Conservation (phyloP, 1,140 invertebrate genomes). For the Saccostrea glomerata region DNA sequence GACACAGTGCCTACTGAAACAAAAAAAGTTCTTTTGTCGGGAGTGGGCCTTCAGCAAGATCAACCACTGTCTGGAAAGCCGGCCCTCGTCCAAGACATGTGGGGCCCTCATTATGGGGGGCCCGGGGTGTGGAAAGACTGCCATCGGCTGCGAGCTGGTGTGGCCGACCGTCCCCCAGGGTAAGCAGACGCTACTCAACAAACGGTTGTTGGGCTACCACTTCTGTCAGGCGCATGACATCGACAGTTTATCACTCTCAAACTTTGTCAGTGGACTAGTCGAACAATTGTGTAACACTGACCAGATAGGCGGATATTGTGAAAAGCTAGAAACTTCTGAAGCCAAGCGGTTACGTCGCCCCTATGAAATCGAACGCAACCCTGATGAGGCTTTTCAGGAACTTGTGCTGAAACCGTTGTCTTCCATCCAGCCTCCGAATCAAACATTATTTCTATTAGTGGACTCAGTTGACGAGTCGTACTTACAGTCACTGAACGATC, state of each 20-base stretch:
- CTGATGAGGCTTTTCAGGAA: conserved; percentile 94
- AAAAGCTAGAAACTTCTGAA: conserved; percentile 64
- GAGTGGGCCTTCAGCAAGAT: conserved; percentile 98
- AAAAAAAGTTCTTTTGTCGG: conserved; percentile 85
- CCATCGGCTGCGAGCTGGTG: conserved; percentile 90
- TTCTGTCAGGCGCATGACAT: conserved; percentile 81
- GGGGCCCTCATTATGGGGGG: conserved; percentile 92
- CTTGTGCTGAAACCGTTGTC: conserved; percentile 88
- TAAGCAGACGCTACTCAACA: conserved; percentile 70
- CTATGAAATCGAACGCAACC: conserved; percentile 80
- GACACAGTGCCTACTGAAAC: conserved; percentile 71
- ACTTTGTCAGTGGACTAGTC: conserved; percentile 91
- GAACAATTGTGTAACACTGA: conserved; percentile 85
- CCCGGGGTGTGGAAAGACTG: conserved; percentile 90
- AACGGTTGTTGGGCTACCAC: conserved; percentile 74
- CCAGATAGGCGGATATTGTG: conserved; percentile 83
- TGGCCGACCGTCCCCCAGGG: conserved; percentile 84
- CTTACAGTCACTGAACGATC: conserved; percentile 68
- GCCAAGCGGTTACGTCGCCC: conserved; percentile 68
- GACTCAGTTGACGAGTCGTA: conserved; percentile 93
- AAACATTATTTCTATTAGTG: conserved; percentile 91
- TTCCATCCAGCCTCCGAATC: conserved; percentile 88
- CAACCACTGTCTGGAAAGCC: conserved; percentile 89
- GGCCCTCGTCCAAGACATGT: conserved; percentile 80
- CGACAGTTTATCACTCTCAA: conserved; percentile 86